These are phyloP conservation scores for Tribolium castaneum DNA, from an alignment of 1,140 invertebrate genomes.

Conservation along the genomic window DNA sequence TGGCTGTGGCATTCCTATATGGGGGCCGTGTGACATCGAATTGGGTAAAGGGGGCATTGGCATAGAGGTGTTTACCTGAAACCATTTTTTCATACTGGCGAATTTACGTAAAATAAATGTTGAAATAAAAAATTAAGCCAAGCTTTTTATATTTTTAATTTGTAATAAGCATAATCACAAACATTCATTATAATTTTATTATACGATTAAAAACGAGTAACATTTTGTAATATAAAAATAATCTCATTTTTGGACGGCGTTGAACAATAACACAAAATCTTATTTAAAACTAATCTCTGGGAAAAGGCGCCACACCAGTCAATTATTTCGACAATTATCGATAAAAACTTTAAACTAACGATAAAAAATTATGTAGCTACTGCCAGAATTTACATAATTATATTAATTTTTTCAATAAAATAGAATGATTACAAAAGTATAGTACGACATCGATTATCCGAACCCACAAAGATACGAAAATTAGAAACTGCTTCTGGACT, in stretches of 20 bases:
- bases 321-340: too few relatives aligned
- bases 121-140: background rate
- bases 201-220: background rate
- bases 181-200: too few relatives aligned
- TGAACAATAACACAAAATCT: background rate
- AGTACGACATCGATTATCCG: too few relatives aligned
- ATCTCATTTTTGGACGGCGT: background rate
- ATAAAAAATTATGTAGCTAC: too few relatives aligned
- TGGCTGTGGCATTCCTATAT: background rate
- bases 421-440: too few relatives aligned
- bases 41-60: slow-evolving; percentile 41
- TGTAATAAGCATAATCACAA: background rate
- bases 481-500: too few relatives aligned
- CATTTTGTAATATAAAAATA: background rate
- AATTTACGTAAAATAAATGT: background rate
- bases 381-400: too few relatives aligned
- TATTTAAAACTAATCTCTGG: background rate
- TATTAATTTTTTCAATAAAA: too few relatives aligned
- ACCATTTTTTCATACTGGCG: background rate
- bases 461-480: too few relatives aligned
- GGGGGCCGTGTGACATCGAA: slow-evolving; percentile 3
- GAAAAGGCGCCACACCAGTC: background rate
- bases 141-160: background rate
- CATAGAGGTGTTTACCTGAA: slow-evolving; percentile 15
- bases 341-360: background rate